Evolutionary conservation across 1,140 invertebrate genomes (phyloP), one percentile per base, ranked within the genome.

Genomic region (Bombus confusus): DNA sequence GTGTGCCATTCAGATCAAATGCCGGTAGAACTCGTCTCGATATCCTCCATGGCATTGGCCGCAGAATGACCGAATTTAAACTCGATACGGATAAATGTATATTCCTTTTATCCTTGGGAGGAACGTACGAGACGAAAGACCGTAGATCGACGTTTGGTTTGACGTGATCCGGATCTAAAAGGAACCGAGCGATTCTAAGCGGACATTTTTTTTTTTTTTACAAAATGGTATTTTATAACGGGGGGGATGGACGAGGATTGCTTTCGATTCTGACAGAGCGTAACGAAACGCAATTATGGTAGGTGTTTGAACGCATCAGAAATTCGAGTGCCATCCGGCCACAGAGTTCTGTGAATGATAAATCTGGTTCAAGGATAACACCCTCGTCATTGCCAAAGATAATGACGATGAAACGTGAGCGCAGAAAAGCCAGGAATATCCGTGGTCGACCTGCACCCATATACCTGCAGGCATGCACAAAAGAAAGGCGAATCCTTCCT

Each of bases 361-460:
- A 91, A 91, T 92, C 83, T 89, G 85, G 79, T 87, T 86, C 88
- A 91, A 90, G 90, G 88, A 90, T 88, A 88, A 91, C 90, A 91
- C 90, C 86, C 86, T 90, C 90, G 87, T 91, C 91, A 91, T 85
- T 87, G 84, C 79, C 83, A 78, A 79, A 90, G 90, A 91, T 91
- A 92, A 92, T 92, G 84, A 87, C 89, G 80, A 83, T 84, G 83
- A 81, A 80, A 75, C 74, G 80, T 83, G 86, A 79, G 88, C 87
- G 72, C 47, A 88, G 86, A 80, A 85, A 90, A 83, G 86, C 80
- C 88, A 90, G 78, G 75, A 86, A 87, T 86, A 82, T 80, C 80
- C 79, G 81, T 64, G 82, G 72, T n/a, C 85, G 78, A 83, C 80
- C 83, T 84, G 77, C 86, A 89, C 80, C 81, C 87, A 89, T 91